Conservation (phyloP, 2,888 invertebrate species). For the Metacarcinus magister region DNA sequence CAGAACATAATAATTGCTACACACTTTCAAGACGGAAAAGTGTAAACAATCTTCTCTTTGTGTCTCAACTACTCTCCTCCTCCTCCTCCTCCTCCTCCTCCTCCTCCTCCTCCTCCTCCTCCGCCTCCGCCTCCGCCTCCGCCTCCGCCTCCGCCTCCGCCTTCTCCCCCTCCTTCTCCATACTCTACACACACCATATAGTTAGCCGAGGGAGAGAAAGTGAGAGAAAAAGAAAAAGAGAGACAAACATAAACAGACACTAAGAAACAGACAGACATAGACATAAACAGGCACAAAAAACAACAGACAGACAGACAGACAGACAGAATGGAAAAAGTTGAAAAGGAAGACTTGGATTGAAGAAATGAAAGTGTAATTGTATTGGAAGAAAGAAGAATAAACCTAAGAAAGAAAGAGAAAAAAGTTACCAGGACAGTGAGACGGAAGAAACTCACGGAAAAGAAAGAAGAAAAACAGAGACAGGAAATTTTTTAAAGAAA, state of each 20-base stretch:
- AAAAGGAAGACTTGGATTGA: background rate
- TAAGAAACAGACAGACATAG: background rate
- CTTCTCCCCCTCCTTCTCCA: background rate
- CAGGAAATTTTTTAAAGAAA: background rate
- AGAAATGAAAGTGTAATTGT: background rate
- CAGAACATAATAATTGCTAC: no score
- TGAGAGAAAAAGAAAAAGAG: background rate
- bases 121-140: background rate
- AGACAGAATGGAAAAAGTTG: background rate
- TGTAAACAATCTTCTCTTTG: background rate
- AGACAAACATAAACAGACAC: background rate
- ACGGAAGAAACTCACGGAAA: background rate
- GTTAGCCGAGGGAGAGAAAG: background rate
- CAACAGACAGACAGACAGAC: background rate
- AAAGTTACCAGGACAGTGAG: background rate
- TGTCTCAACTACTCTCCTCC: no score
- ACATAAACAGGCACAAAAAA: background rate
- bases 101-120: conserved; percentile 19
- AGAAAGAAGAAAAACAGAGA: background rate
- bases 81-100: conserved; percentile 18
- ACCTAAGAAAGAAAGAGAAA: background rate
- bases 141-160: background rate
- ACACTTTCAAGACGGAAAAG: background rate
- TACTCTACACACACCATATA: background rate
- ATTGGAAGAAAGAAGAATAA: background rate